Percentiles rank a stretch among this genome's conserved stretches.
These are phyloP conservation scores for Leptosomus discolor DNA, from an alignment of 2,113 vertebrate genomes.

Conservation along the genomic window DNA sequence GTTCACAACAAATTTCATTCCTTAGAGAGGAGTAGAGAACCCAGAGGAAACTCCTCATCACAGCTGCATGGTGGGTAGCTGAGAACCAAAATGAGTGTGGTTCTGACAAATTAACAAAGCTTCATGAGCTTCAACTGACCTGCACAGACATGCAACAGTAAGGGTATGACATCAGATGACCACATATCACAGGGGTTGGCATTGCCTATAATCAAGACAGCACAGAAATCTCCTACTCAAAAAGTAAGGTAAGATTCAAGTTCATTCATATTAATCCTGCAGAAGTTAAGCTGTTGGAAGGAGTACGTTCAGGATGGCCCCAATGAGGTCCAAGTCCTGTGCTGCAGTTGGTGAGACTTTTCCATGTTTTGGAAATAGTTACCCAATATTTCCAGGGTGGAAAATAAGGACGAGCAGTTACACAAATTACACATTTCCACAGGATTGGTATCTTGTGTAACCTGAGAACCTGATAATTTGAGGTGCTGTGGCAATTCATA, in stretches of 20 bases:
- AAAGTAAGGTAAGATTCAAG: background rate
- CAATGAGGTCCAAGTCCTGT: background rate
- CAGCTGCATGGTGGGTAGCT: background rate
- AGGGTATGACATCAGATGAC: background rate
- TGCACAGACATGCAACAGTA: background rate
- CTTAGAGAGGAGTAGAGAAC: background rate
- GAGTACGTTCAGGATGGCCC: background rate
- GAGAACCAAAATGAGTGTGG: background rate
- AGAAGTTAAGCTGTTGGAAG: background rate
- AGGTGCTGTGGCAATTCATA: background rate
- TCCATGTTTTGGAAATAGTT: background rate
- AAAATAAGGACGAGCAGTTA: background rate
- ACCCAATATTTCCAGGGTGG: background rate
- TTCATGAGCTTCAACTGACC: background rate
- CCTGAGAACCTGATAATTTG: background rate
- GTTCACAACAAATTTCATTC: background rate
- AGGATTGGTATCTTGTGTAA: background rate
- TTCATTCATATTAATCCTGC: background rate
- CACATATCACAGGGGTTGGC: background rate
- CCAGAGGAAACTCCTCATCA: accelerated
- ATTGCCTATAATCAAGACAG: accelerated
- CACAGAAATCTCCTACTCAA: background rate
- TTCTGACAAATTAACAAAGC: background rate
- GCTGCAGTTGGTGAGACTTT: background rate
- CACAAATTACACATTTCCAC: background rate